Base-by-base conservation (phyloP, 64 coral and sea anemone species). In the Pocillopora verrucosa region DNA sequence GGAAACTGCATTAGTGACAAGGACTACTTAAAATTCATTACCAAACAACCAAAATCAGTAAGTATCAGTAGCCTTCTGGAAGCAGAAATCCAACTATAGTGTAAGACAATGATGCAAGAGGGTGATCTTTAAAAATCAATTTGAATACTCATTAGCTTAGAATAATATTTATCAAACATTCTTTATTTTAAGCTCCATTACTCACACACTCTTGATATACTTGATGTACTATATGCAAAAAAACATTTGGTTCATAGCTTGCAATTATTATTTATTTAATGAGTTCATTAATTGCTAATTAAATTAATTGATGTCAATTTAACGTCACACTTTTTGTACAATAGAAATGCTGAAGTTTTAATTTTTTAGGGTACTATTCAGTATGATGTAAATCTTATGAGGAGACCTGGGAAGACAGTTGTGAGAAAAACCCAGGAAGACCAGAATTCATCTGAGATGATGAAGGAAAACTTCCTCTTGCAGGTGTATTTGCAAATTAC, bases 1-100 rank as follows among this genome's bases (percentile, higher is more conserved):
- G 94, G 94, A 0, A 96, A 96, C 72, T 96, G 94, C 65, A 89
- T 96, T 12, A 92, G 94, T 88, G 91, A 96, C 83, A 96, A 96
- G 58, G 91, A 84, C 9, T 96, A 93, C 61, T 76, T 96, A 22
- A 96, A 96, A 51, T 96, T 91, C 80, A 82, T 96, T 22, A 91
- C 88, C 36, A 96, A 96, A 51, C 94, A 96, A 78, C 91, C 88
- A 10, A 93, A 96, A 88, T 79, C 78, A 67, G 94, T 96, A 88
- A 90, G 76, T 78, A 34, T 10, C 11, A 30, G 30, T 30, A 30
- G 30, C 30, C 30, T 30, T 30, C 30, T 30, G 30, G 30, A 30
- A 30, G 30, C 30, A 30, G 30, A 30, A 30, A 30, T 30, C 30
- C 30, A 30, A 30, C 30, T 30, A 30, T 30, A 30, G 30, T 30